Conservation (phyloP, 2,797 vertebrate genomes). For the Buphagus erythrorhynchus region DNA sequence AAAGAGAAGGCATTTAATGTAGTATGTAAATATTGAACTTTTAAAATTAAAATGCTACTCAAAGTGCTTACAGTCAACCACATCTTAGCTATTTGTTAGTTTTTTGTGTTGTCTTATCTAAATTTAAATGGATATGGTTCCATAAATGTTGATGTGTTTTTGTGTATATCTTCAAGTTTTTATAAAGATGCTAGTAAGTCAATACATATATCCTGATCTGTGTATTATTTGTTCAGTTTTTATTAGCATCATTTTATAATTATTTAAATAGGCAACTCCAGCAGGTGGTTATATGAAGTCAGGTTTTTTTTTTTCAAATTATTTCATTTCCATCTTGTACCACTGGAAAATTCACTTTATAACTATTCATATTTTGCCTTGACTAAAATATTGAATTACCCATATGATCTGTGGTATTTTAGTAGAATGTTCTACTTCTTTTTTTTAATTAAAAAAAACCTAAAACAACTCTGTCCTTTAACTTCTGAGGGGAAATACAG, state of each 20-base stretch:
- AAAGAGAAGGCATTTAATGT: slow-evolving; percentile 48
- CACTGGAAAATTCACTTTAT: slow-evolving; percentile 37
- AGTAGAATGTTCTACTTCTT: not conserved
- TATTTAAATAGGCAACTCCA: not conserved
- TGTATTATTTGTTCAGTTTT: slow-evolving; percentile 85
- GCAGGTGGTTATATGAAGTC: slow-evolving; percentile 3
- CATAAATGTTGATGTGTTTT: slow-evolving; percentile 78
- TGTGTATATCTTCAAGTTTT: slow-evolving; percentile 82
- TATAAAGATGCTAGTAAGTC: slow-evolving; percentile 87
- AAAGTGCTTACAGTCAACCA: slow-evolving; percentile 65
- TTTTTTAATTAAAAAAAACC: not conserved
- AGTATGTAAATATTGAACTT: slow-evolving; percentile 77
- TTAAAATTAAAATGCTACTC: slow-evolving; percentile 71
- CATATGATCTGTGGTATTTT: slow-evolving; percentile 44
- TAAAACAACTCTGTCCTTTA: not conserved
- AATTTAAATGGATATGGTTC: slow-evolving; percentile 74
- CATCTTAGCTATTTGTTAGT: slow-evolving; percentile 75
- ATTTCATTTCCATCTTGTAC: slow-evolving; percentile 58
- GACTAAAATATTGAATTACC: slow-evolving; percentile 27
- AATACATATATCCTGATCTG: slow-evolving; percentile 83
- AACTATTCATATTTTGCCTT: not conserved
- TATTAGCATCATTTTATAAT: slow-evolving; percentile 54
- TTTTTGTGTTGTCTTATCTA: slow-evolving; percentile 76
- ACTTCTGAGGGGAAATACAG: slow-evolving; percentile 8
- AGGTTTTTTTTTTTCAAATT: not conserved